phyloP scores from a whole-genome alignment of 1,140 invertebrate species.

The Goniozus legneri region DNA sequence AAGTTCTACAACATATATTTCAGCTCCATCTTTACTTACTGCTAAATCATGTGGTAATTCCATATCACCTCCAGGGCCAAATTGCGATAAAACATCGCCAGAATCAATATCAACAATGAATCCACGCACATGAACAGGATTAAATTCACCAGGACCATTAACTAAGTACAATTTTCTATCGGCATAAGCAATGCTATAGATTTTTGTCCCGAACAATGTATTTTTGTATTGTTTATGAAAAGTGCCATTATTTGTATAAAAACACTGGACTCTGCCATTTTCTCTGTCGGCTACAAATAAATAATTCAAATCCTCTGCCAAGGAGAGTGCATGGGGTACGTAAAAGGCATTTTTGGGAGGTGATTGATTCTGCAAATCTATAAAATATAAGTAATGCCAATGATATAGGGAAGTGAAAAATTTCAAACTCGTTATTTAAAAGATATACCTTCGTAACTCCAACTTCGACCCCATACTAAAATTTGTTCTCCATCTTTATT shows the following conservation, averaged over 20 bases:
- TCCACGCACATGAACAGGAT: slow-evolving; percentile 56
- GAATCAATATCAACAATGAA: slow-evolving; percentile 65
- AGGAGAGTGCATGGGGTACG: slow-evolving; percentile 79
- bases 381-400: neutral
- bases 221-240: slow-evolving; percentile 61
- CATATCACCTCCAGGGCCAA: slow-evolving; percentile 62
- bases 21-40: slow-evolving; percentile 62
- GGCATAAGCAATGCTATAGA: slow-evolving; percentile 71
- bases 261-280: slow-evolving; percentile 83
- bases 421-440: neutral
- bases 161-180: slow-evolving; percentile 49
- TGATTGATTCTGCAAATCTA: slow-evolving; percentile 23
- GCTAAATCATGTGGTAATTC: slow-evolving; percentile 73
- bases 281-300: slow-evolving; percentile 90
- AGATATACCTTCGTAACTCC: slow-evolving; percentile 23
- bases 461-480: slow-evolving; percentile 62
- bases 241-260: slow-evolving; percentile 62
- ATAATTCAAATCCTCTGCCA: slow-evolving; percentile 70
- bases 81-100: slow-evolving; percentile 59
- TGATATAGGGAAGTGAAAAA: neutral
- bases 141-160: slow-evolving; percentile 33
- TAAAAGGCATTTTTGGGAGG: slow-evolving; percentile 61
- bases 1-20: slow-evolving; percentile 74
- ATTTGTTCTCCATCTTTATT: slow-evolving; percentile 66
- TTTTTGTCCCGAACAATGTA: slow-evolving; percentile 59